Percentiles rank a stretch among this genome's conserved stretches.
Evolutionary conservation across 1,140 invertebrate species (phyloP).

Genomic region (Bombus sibiricus): DNA sequence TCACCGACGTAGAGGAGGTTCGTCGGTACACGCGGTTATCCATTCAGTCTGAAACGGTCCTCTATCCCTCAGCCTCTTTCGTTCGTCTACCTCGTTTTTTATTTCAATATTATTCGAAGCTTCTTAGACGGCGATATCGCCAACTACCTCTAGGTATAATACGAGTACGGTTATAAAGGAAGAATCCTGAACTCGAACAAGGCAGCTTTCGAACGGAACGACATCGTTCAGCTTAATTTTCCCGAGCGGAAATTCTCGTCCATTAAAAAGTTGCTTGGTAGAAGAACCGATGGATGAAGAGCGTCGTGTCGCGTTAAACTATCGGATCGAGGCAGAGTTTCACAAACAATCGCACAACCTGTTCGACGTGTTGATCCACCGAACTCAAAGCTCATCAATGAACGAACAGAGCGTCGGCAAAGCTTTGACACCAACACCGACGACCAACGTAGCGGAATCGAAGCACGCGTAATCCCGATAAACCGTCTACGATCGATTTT

Average conservation of each 20-base stretch:
- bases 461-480: neutral
- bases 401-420: neutral
- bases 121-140: neutral
- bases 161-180: neutral
- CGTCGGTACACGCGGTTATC: conserved; percentile 19
- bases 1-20: neutral
- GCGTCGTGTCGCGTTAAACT: neutral
- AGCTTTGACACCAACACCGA: neutral
- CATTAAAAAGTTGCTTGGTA: neutral
- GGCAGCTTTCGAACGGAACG: neutral
- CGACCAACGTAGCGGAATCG: neutral
- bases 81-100: neutral
- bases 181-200: neutral
- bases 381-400: neutral
- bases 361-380: neutral
- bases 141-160: neutral
- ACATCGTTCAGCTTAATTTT: neutral
- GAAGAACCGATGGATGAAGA: neutral
- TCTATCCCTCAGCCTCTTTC: neutral
- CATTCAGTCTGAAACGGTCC: neutral
- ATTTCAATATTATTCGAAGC: conserved; percentile 3
- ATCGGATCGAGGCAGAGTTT: neutral
- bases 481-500: neutral
- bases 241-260: neutral
- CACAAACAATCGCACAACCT: neutral